Evolutionary conservation across 2,888 invertebrate species (phyloP), one percentile per base, ranked within the genome.

Genomic region (Xestobium rufovillosum): DNA sequence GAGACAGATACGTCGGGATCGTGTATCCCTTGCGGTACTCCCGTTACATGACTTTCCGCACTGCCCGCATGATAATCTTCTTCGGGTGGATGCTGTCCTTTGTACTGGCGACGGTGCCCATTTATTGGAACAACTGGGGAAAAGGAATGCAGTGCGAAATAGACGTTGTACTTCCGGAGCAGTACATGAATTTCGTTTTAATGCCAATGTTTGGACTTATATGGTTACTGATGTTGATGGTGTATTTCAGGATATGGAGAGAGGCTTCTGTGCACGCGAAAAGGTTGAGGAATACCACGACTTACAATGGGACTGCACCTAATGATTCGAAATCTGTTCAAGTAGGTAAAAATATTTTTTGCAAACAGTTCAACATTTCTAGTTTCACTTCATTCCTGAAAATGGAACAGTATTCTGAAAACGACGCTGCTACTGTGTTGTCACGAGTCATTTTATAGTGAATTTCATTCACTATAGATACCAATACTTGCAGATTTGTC

Each of bases 1-100:
- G 82, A 41, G 87, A 87, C 67, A 73, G 82, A 51, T 87, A 85
- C 60, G 74, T 85, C 49, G 85, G 84, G 1, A 82, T 87, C 50
- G 75, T 86, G 29, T 79, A 84, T 63, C 85, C 87, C 6, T 68
- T 87, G 47, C 80, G 81, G 63, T 86, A 87, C 65, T 75, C 76
- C 58, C 72, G 80, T 57, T 78, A 76, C 59, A 80, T 85, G 75
- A 84, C 80, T n/a, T 77, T 76, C 52, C 67, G 74, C 48, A 70
- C 76, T 36, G 80, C 81, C 15, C 56, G 74, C 37, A 55, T 72
- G 33, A 71, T 82, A 34, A 78, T 84, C 60, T 66, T 73, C 30
- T 59, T 73, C 40, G 81, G 78, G 16, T 86, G 85, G 84, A 62
- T 74, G 2, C 61, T 73, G 32, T 79, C 84, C 1, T 68, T 79